Evolutionary conservation across 2,888 invertebrate species (phyloP).

Genomic region (Rhingia campestris): DNA sequence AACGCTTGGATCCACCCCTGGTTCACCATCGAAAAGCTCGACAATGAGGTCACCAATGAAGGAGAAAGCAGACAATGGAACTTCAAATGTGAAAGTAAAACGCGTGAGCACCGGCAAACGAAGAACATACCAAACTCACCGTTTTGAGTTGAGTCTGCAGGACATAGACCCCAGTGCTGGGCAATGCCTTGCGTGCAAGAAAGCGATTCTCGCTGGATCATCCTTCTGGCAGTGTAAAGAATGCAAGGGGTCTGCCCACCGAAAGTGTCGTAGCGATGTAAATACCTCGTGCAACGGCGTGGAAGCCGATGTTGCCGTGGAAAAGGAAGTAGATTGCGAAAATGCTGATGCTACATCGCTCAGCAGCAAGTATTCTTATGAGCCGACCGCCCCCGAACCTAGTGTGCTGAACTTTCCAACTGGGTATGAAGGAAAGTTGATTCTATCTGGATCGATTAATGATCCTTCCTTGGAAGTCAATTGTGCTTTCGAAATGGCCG

Average conservation of each 20-base stretch:
- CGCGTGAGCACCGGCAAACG: conserved; percentile 63
- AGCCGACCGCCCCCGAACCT: conserved; percentile 54
- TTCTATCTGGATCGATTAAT: conserved; percentile 45
- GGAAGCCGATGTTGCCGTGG: conserved; percentile 46
- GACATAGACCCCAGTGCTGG: conserved; percentile 75
- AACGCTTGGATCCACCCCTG: conserved; percentile 79
- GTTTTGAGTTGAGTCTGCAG: conserved; percentile 81
- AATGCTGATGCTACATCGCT: conserved; percentile 32
- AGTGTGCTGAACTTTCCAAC: conserved; percentile 58
- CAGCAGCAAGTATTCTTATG: conserved; percentile 61
- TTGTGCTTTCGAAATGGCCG: conserved; percentile 80
- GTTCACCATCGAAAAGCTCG: conserved; percentile 27
- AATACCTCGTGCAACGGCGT: conserved; percentile 77
- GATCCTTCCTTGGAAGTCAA: conserved; percentile 78
- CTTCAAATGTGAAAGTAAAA: conserved; percentile 25
- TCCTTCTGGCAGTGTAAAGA: conserved; percentile 82
- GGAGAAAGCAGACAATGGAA: conserved; percentile 23
- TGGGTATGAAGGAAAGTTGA: conserved; percentile 76
- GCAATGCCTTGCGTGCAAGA: conserved; percentile 79
- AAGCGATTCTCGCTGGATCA: conserved; percentile 78
- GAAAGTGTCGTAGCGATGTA: conserved; percentile 81
- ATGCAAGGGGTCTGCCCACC: conserved; percentile 80
- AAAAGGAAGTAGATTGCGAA: conserved; percentile 22
- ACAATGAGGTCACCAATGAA: conserved; percentile 38
- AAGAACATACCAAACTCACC: conserved; percentile 77